A percentile compares a stretch with the other conserved stretches of the same genome.
Evolutionary conservation across 1,140 invertebrate species (phyloP).

Genomic region (Bombus picipes): DNA sequence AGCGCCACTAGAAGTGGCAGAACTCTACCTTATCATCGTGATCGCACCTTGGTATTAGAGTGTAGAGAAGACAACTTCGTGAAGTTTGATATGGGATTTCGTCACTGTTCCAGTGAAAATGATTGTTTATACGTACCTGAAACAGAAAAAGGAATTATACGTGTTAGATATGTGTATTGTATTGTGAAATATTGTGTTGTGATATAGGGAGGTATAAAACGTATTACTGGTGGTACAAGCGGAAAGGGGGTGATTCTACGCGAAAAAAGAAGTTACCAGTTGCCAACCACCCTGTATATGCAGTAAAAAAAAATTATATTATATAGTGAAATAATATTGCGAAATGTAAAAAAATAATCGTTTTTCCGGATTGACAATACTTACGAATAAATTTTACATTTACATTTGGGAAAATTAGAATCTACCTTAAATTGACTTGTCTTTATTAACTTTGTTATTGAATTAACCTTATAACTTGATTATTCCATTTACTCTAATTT

Average conservation of each 20-base stretch:
- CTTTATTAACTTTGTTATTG: background rate
- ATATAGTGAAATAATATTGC: background rate
- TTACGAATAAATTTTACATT: no score
- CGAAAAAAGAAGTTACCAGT: no score
- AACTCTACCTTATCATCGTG: background rate
- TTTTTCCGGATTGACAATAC: no score
- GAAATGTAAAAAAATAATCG: background rate
- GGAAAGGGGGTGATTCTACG: no score
- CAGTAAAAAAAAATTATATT: no score
- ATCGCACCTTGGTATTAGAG: background rate
- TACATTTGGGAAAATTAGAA: no score
- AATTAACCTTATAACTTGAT: background rate
- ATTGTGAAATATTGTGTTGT: background rate
- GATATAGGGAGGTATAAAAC: no score
- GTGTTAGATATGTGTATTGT: background rate
- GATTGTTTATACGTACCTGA: conserved; percentile 25
- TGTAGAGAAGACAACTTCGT: no score
- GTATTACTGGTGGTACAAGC: no score
- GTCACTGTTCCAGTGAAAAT: background rate
- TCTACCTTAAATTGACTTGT: background rate
- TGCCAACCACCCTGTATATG: no score
- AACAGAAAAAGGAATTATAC: conserved; percentile 20
- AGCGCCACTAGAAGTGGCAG: background rate
- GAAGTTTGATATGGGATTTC: background rate
- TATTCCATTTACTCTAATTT: background rate